Conservation (phyloP, 2,797 vertebrate genomes). For the Mormyrops attenuatus region DNA sequence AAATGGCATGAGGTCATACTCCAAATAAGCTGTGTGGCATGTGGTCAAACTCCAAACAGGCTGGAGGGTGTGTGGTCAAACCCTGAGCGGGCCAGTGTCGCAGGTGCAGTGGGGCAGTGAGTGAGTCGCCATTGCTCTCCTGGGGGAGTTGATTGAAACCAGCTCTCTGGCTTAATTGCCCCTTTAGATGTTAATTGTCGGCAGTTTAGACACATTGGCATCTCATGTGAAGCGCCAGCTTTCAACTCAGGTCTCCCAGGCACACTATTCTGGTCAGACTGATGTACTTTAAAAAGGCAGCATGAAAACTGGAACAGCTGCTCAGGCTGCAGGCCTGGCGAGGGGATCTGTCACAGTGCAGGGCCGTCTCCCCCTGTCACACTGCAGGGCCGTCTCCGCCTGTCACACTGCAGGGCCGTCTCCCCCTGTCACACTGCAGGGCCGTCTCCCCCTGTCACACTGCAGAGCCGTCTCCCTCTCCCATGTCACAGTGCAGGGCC, state of each 20-base stretch:
- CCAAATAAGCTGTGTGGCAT: conserved; percentile 35
- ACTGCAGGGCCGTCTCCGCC: no score
- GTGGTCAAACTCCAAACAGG: neutral
- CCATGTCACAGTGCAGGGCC: no score
- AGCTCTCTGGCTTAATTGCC: neutral
- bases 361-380: neutral
- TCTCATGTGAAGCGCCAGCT: neutral
- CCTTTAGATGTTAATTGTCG: neutral
- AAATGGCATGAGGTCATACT: neutral
- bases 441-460: no score
- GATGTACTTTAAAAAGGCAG: neutral
- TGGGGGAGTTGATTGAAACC: neutral
- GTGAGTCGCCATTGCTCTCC: neutral
- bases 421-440: no score
- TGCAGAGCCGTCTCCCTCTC: no score
- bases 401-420: no score
- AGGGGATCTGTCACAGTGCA: neutral
- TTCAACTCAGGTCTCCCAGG: neutral
- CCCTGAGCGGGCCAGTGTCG: neutral
- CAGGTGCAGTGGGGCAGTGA: neutral
- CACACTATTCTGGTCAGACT: neutral
- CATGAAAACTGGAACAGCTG: neutral
- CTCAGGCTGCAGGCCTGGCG: neutral
- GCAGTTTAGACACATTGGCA: neutral
- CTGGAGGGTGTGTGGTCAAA: neutral